Conservation (phyloP, 2,888 invertebrate genomes). For the Polyploca ridens region DNA sequence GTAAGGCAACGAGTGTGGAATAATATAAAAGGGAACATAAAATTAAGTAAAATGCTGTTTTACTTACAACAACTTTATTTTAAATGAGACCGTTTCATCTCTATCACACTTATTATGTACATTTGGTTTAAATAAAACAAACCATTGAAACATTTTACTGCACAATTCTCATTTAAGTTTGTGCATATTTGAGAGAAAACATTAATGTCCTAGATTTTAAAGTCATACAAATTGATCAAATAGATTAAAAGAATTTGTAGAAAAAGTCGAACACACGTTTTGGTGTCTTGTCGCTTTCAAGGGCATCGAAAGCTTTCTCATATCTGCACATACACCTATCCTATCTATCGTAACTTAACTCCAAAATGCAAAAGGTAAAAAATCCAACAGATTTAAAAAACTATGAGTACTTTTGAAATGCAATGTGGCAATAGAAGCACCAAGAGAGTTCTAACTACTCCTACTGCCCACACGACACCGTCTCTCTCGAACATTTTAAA, state of each 20-base stretch:
- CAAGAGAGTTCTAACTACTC: constrained; percentile 13
- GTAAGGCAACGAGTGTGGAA: too few species aligned
- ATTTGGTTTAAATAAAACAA: constrained; percentile 84
- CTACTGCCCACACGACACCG: constrained; percentile 26
- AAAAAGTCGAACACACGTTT: constrained; percentile 67
- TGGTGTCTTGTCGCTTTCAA: constrained; percentile 66
- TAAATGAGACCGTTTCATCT: constrained; percentile 84
- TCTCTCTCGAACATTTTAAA: constrained; percentile 32
- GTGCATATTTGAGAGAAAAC: constrained; percentile 82
- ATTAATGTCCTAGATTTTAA: constrained; percentile 64
- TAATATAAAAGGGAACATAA: background rate
- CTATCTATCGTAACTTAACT: constrained; percentile 59
- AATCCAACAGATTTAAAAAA: constrained; percentile 52
- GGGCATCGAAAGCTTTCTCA: constrained; percentile 44
- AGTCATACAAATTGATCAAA: constrained; percentile 72
- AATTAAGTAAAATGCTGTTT: constrained; percentile 40
- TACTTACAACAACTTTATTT: constrained; percentile 84
- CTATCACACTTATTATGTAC: constrained; percentile 84
- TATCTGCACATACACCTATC: constrained; percentile 55
- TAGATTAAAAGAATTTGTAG: constrained; percentile 60
- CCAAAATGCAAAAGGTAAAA: constrained; percentile 71
- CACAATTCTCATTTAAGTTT: constrained; percentile 77
- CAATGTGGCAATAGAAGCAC: constrained; percentile 33
- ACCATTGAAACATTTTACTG: constrained; percentile 77
- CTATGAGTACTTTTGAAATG: constrained; percentile 49